Evolutionary conservation across 2,797 vertebrate genomes (phyloP), one percentile per base, ranked within the genome.

Genomic region (Spinus olivaceus): DNA sequence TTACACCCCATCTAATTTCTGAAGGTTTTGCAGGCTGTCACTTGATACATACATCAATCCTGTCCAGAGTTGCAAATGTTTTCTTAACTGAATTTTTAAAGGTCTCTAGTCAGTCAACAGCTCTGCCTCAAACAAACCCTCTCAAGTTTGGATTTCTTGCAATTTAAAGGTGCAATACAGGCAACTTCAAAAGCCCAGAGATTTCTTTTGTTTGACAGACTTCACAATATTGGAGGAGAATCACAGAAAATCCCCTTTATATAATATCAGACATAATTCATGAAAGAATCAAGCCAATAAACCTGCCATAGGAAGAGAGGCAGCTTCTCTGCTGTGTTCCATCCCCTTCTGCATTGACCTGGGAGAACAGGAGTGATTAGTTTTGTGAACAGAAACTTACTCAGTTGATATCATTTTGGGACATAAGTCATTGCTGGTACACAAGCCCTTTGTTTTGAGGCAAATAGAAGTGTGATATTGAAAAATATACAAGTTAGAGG

Each of bases 241-340:
- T 85, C 59, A 71, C 57, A 89, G 92, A 96, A 96, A 96, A 96
- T 96, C 92, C 76, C 59, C 64, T 96, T 85, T 81, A 92, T 95
- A 60, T 94, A 87, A 85, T 90, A 94, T 90, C 76, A 66, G 83
- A 59, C 86, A 87, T 94, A 95, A 97, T 85, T 95, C 85, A 94
- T 82, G 90, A 81, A 80, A 91, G 92, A 94, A 89, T 85, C 67
- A 85, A 92, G 63, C 41, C 92, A 96, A 94, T 96, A 97, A 96
- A 91, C 77, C 74, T 92, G 90, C 72, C 32, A 47, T 3, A 46
- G 71, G 53, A 90, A 71, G 69, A 86, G 66, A 80, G 22, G 13
- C 39, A 91, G 49, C 56, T 91, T 92, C 80, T 73, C 80, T 81
- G 67, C 53, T 92, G 64, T 25, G 20, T 50, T 94, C 44, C 57